Evolutionary conservation across 2,888 invertebrate species (phyloP).

Genomic region (Stenurella melanura): DNA sequence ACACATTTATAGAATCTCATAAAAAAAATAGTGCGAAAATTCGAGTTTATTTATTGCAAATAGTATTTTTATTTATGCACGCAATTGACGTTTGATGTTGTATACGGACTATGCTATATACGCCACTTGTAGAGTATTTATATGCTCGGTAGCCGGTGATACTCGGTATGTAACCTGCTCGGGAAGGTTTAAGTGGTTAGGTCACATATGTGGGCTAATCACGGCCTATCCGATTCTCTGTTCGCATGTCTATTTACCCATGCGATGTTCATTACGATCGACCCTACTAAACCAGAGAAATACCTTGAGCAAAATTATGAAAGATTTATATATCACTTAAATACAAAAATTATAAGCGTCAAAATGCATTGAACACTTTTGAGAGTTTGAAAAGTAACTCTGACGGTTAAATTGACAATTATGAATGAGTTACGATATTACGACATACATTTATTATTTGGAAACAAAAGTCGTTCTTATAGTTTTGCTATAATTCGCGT

Average conservation of each 20-base stretch:
- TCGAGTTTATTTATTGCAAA: background rate
- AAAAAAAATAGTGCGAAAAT: background rate
- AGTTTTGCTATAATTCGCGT: background rate
- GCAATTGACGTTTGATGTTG: too few relatives aligned
- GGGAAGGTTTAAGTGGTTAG: conserved; percentile 45
- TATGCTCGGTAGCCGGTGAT: conserved; percentile 23
- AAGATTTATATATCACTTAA: background rate
- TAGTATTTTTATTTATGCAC: too few relatives aligned
- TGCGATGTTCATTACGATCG: background rate
- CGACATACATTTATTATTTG: too few relatives aligned
- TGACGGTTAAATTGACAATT: too few relatives aligned
- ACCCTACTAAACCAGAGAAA: background rate
- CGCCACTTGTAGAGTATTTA: background rate
- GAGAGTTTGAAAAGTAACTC: too few relatives aligned
- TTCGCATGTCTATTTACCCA: conserved; percentile 22
- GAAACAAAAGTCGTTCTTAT: background rate
- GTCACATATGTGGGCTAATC: conserved; percentile 53
- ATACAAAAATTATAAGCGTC: too few relatives aligned
- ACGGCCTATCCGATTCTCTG: conserved; percentile 42
- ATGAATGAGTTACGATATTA: too few relatives aligned
- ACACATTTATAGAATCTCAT: background rate
- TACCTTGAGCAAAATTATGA: background rate
- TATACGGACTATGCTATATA: too few relatives aligned
- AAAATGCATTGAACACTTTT: too few relatives aligned
- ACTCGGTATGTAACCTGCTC: conserved; percentile 31